A percentile compares a stretch with the other conserved stretches of the same genome.
phyloP scores from a whole-genome alignment of 2,797 vertebrate genomes.

The Sebastes kiyomatsui region DNA sequence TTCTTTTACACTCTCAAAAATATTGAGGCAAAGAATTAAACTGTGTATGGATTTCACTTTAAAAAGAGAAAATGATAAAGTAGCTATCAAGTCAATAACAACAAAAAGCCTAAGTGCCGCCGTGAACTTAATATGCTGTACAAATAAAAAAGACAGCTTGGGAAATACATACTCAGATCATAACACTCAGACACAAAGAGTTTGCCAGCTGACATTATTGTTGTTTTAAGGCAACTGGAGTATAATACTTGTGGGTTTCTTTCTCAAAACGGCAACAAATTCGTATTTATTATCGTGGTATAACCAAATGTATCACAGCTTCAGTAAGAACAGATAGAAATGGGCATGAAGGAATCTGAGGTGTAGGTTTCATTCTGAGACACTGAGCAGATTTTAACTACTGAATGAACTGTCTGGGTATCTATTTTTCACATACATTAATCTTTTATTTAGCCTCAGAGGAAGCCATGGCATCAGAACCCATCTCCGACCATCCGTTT shows the following conservation, averaged over 20 bases:
- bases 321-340: background rate
- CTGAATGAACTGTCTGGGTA: background rate
- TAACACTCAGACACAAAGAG: background rate
- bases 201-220: constrained; percentile 1
- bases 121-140: background rate
- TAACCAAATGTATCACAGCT: background rate
- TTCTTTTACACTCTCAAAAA: background rate
- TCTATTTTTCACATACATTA: constrained; percentile 10
- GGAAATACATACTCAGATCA: constrained; percentile 1
- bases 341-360: background rate
- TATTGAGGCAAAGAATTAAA: background rate
- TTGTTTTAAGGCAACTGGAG: background rate
- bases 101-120: background rate
- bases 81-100: background rate
- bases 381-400: background rate
- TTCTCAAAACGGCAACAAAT: background rate
- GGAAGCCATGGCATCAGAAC: constrained; percentile 12
- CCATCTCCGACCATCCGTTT: constrained; percentile 35
- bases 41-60: background rate
- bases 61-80: background rate
- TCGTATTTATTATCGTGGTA: background rate
- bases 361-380: background rate
- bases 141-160: background rate
- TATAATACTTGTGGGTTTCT: background rate
- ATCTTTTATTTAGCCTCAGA: constrained; percentile 39